Conservation (phyloP, 2,113 vertebrate species). For the Gorsachius goisagi region DNA sequence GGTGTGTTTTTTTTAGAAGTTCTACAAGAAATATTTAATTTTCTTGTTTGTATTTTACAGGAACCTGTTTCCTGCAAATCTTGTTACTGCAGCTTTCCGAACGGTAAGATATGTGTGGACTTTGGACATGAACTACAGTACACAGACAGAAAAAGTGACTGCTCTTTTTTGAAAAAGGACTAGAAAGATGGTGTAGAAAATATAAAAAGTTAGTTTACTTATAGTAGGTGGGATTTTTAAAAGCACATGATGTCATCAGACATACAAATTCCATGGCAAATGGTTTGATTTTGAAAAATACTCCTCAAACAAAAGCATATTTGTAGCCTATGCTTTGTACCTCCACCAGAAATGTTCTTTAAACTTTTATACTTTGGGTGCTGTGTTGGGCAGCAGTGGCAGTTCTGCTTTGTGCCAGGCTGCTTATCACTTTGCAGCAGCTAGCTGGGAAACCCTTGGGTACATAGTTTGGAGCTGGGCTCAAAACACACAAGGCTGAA, state of each 20-base stretch:
- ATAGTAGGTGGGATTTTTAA: not conserved
- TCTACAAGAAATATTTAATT: not conserved
- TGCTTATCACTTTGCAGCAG: not conserved
- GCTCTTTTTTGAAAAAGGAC: not conserved
- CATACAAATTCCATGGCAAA: not conserved
- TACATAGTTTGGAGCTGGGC: not conserved
- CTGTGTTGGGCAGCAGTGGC: not conserved
- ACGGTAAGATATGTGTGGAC: conserved; percentile 80
- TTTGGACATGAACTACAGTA: not conserved
- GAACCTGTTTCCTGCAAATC: conserved; percentile 94
- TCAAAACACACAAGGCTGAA: not conserved
- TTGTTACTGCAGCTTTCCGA: conserved; percentile 89
- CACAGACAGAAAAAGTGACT: not conserved
- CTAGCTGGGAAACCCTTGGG: not conserved
- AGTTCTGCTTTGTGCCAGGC: not conserved
- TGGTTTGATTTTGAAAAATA: not conserved
- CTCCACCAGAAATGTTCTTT: not conserved
- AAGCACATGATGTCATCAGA: not conserved
- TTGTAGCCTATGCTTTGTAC: not conserved
- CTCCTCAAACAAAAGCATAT: not conserved
- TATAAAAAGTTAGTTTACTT: not conserved
- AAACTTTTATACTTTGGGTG: not conserved
- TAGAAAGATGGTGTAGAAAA: not conserved
- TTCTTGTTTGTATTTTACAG: conserved; percentile 72
- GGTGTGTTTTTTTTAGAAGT: rapidly evolving